Conservation (phyloP, 2,797 vertebrate genomes). For the Danio choprae region DNA sequence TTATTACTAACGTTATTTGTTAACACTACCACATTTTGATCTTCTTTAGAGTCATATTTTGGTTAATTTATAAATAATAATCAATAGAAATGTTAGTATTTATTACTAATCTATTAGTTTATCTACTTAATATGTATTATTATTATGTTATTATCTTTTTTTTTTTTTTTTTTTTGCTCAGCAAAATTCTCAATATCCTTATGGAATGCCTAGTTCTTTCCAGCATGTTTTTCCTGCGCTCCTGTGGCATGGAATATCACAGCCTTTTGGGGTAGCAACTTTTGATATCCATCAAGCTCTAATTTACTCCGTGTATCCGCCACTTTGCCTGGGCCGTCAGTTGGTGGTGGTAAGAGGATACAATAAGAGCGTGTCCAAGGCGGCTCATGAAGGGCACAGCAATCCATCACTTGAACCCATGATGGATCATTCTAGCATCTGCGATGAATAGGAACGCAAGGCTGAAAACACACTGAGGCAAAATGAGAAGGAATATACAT, state of each 20-base stretch:
- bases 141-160: too few relatives aligned
- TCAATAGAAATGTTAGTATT: neutral
- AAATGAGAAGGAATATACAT: conserved; percentile 76
- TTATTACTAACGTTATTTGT: neutral
- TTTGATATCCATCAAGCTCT: conserved; percentile 71
- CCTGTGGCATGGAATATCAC: conserved; percentile 64
- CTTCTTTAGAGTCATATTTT: too few relatives aligned
- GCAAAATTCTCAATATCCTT: neutral
- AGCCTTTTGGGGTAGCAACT: conserved; percentile 68
- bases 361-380: conserved; percentile 79
- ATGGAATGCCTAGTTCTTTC: conserved; percentile 74
- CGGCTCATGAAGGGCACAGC: conserved; percentile 76
- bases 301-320: conserved; percentile 75
- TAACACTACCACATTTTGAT: neutral
- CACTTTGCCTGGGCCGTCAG: conserved; percentile 70
- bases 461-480: conserved; percentile 75
- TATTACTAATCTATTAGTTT: too few relatives aligned
- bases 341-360: conserved; percentile 77
- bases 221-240: conserved; percentile 65
- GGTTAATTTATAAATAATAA: neutral
- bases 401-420: conserved; percentile 76
- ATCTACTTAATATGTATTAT: too few relatives aligned
- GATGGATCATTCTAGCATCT: conserved; percentile 75
- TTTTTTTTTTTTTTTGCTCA: neutral
- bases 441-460: conserved; percentile 78